These are phyloP conservation scores for Rhabdophis nuchalis DNA, from an alignment of 2,797 vertebrate genomes.

Conservation along the genomic window DNA sequence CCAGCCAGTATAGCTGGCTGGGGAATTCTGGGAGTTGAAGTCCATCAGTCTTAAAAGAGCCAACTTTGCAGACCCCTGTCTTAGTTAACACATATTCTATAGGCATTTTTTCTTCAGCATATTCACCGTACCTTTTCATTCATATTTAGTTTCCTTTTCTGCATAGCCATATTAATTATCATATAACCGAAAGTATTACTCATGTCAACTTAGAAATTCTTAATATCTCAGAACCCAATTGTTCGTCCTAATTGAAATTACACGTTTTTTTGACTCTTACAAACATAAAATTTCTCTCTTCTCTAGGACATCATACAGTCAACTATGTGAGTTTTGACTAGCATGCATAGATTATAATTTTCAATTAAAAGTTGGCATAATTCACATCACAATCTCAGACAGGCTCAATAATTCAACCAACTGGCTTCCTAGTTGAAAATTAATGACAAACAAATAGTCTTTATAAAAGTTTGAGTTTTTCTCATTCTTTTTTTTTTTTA, in stretches of 20 bases:
- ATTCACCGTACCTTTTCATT: neutral
- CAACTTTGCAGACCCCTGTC: no score
- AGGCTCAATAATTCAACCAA: neutral
- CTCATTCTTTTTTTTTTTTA: no score
- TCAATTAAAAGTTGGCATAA: neutral
- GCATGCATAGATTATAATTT: neutral
- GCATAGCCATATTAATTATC: neutral
- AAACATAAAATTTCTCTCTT: neutral
- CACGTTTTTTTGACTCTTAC: neutral
- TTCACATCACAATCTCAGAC: neutral
- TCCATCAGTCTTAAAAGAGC: no score
- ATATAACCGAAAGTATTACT: neutral
- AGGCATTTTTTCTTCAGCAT: neutral
- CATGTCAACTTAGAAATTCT: neutral
- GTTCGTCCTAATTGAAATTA: neutral
- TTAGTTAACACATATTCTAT: neutral
- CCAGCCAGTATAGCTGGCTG: no score
- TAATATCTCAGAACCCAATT: neutral
- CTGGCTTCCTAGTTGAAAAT: neutral
- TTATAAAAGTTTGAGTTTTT: neutral
- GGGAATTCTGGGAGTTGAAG: no score
- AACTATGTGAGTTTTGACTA: neutral
- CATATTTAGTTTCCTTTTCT: neutral
- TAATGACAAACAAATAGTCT: neutral
- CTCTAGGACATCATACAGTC: neutral